phyloP scores from a whole-genome alignment of 2,797 vertebrate genomes.

The Gastrophryne carolinensis region DNA sequence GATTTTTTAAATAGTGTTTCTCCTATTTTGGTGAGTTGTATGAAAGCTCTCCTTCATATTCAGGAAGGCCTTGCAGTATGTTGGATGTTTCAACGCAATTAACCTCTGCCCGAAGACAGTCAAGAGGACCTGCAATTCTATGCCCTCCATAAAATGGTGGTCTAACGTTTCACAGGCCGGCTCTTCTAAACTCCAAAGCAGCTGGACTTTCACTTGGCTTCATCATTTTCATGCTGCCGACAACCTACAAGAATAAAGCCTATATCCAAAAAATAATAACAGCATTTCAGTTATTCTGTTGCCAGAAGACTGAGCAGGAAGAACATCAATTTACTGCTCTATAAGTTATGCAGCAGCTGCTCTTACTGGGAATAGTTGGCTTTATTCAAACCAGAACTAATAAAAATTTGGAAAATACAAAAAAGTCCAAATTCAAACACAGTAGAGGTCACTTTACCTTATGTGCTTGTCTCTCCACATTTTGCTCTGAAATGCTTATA shows the following conservation, averaged over 20 bases:
- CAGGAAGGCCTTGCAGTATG: too few relatives aligned
- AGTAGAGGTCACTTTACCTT: not conserved
- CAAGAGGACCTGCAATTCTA: too few relatives aligned
- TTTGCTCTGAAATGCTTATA: too few relatives aligned
- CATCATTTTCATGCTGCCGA: slow-evolving; percentile 19
- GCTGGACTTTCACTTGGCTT: slow-evolving; percentile 2
- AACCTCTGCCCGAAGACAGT: too few relatives aligned
- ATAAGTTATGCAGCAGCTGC: slow-evolving; percentile 9
- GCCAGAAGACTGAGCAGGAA: slow-evolving; percentile 18
- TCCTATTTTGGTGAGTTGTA: too few relatives aligned
- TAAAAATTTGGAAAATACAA: not conserved
- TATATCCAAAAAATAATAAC: slow-evolving; percentile 10
- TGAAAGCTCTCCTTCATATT: too few relatives aligned
- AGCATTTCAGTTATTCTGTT: not conserved
- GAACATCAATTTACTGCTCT: not conserved
- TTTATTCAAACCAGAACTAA: not conserved
- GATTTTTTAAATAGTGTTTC: too few relatives aligned
- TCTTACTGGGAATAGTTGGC: not conserved
- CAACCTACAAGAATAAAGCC: not conserved
- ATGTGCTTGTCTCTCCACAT: not conserved
- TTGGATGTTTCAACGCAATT: too few relatives aligned
- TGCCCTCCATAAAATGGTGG: too few relatives aligned
- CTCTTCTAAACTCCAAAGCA: slow-evolving; percentile 15
- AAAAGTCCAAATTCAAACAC: not conserved
- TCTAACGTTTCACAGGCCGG: slow-evolving; percentile 21